A percentile compares a stretch with the other conserved stretches of the same genome.
phyloP scores from a whole-genome alignment of 2,888 invertebrate species.

The Papilio protenor region DNA sequence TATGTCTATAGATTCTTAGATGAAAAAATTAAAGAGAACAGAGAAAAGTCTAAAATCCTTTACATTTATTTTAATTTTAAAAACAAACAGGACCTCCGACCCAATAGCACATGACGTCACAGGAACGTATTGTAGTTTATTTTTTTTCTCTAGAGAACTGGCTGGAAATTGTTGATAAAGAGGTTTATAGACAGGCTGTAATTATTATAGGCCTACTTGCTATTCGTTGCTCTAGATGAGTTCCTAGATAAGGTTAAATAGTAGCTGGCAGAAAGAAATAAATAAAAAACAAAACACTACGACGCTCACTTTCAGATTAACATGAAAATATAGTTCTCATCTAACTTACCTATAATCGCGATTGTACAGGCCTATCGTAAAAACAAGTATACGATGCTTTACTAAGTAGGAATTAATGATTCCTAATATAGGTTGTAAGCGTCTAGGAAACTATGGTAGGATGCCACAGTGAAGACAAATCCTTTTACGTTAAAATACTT shows the following conservation, averaged over 20 bases:
- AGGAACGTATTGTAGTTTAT: not conserved
- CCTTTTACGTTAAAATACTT: no score
- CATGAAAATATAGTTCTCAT: constrained; percentile 26
- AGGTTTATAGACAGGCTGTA: not conserved
- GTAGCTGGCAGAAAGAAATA: constrained; percentile 7
- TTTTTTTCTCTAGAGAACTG: not conserved
- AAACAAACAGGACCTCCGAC: not conserved
- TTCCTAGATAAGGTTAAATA: constrained; percentile 20
- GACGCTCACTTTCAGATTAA: constrained; percentile 12
- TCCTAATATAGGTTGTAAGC: not conserved
- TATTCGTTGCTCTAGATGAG: not conserved
- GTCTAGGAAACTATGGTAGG: constrained; percentile 8
- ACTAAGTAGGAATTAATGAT: constrained; percentile 17
- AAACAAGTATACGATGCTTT: constrained; percentile 13
- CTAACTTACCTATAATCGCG: constrained; percentile 10
- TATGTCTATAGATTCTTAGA: not conserved
- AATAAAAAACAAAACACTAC: not conserved
- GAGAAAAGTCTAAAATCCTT: not conserved
- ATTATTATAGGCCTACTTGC: constrained; percentile 15
- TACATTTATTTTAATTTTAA: not conserved
- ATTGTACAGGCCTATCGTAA: constrained; percentile 1
- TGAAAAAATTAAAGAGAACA: not conserved
- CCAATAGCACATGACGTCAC: not conserved
- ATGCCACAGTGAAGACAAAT: not conserved
- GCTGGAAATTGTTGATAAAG: constrained; percentile 8